phyloP scores from a whole-genome alignment of 2,797 vertebrate genomes.

The Manis pentadactyla region DNA sequence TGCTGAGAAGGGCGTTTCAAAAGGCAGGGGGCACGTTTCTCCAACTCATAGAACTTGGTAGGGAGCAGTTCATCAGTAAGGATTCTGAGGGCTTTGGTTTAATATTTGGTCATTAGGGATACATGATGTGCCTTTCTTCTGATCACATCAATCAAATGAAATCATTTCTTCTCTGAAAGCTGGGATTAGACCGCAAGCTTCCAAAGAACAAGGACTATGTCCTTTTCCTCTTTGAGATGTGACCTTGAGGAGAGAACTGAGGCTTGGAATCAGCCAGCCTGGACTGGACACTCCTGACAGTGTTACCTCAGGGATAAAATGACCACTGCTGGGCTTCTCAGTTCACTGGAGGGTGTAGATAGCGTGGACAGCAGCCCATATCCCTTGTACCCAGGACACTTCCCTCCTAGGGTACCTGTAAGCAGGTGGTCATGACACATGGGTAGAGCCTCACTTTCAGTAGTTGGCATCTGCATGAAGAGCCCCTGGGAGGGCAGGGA shows the following conservation, averaged over 20 bases:
- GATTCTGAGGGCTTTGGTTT: not conserved
- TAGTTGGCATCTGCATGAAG: not conserved
- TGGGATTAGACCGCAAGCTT: not conserved
- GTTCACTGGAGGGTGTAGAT: not conserved
- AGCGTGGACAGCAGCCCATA: rapidly evolving
- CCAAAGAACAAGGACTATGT: not conserved
- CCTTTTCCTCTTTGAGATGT: not conserved
- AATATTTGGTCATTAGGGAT: not conserved
- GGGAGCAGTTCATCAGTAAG: too few relatives aligned
- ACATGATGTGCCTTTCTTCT: not conserved
- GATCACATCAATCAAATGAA: not conserved
- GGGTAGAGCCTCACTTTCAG: not conserved
- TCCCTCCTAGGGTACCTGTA: not conserved
- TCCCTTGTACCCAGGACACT: too few relatives aligned
- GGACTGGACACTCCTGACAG: not conserved
- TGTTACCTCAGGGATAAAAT: not conserved
- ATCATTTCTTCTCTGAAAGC: not conserved
- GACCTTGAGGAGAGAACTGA: not conserved
- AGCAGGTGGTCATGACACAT: not conserved
- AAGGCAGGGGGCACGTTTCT: not conserved
- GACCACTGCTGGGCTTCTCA: not conserved
- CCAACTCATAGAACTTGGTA: not conserved
- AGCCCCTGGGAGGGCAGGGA: not conserved
- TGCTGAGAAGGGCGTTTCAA: not conserved
- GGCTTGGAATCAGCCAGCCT: not conserved